Evolutionary conservation across 1,140 invertebrate genomes (phyloP).

Genomic region (Trichomalopsis sarcophagae): DNA sequence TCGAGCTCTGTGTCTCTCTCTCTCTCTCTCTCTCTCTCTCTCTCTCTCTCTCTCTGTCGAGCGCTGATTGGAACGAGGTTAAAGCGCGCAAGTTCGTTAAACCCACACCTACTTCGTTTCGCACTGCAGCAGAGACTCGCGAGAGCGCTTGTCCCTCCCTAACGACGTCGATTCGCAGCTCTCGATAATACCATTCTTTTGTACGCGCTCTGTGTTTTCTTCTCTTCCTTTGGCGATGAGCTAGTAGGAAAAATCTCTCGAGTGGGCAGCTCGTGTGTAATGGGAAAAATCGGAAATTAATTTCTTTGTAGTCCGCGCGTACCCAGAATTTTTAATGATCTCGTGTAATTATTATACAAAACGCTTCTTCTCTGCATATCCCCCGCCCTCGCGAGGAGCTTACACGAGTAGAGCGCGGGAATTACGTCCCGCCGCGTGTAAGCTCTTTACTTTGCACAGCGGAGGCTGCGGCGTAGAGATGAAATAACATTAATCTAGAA

Average conservation of each 20-base stretch:
- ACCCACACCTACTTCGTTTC: conserved; percentile 22
- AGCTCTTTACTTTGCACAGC: background rate
- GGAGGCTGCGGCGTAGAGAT: background rate
- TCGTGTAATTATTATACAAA: no score
- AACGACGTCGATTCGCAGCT: background rate
- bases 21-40: background rate
- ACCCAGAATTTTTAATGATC: no score
- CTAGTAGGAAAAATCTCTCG: no score
- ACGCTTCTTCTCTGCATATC: background rate
- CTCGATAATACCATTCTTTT: no score
- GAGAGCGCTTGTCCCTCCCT: background rate
- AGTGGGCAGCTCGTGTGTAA: no score
- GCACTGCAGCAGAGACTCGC: background rate
- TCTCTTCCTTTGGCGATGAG: no score
- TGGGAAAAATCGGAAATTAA: no score
- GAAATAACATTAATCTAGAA: background rate
- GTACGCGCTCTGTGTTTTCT: no score
- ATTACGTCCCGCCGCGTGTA: background rate
- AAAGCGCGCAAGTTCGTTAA: conserved; percentile 34
- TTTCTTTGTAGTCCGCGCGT: no score
- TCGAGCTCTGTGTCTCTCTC: background rate
- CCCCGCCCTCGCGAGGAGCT: background rate
- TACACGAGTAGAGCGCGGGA: background rate
- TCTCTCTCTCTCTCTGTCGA: background rate
- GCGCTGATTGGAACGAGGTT: conserved; percentile 43